Conservation (phyloP, 2,888 invertebrate genomes). For the Brachyptera putata region DNA sequence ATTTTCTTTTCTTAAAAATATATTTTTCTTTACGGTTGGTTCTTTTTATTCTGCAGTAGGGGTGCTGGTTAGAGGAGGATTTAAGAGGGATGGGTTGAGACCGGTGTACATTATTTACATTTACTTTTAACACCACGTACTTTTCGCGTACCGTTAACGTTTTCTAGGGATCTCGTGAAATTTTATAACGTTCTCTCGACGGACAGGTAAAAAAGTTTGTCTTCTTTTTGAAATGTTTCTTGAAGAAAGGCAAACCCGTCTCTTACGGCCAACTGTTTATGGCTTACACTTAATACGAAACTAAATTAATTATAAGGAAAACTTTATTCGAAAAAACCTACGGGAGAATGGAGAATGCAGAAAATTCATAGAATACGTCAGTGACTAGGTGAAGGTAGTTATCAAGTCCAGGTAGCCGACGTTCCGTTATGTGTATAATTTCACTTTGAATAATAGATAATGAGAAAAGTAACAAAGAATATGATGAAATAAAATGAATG, state of each 20-base stretch:
- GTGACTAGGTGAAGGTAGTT: too few species aligned
- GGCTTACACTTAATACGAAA: conserved; percentile 21
- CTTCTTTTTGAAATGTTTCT: conserved; percentile 26
- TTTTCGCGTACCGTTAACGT: conserved; percentile 33
- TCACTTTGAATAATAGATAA: too few species aligned
- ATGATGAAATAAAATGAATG: too few species aligned
- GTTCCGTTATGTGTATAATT: too few species aligned
- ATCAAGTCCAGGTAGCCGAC: too few species aligned
- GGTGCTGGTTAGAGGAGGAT: conserved; percentile 23
- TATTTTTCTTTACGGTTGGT: conserved; percentile 16
- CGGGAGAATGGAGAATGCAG: too few species aligned
- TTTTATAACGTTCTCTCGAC: conserved; percentile 33
- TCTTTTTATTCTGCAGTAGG: conserved; percentile 27
- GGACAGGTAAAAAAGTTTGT: conserved; percentile 33
- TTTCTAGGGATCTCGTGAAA: conserved; percentile 32
- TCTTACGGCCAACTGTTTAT: conserved; percentile 20
- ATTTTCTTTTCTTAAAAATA: conserved; percentile 8
- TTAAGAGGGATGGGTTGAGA: conserved; percentile 23
- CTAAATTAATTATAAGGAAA: conserved; percentile 20
- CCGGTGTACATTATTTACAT: conserved; percentile 33
- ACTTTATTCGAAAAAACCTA: conserved; percentile 11
- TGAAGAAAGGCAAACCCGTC: conserved; percentile 12
- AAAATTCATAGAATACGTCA: too few species aligned
- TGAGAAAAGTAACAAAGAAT: too few species aligned
- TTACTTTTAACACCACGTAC: conserved; percentile 34